A percentile compares a stretch with the other conserved stretches of the same genome.
Conservation (phyloP, 2,113 vertebrate genomes). For the Spermophilus dauricus region DNA sequence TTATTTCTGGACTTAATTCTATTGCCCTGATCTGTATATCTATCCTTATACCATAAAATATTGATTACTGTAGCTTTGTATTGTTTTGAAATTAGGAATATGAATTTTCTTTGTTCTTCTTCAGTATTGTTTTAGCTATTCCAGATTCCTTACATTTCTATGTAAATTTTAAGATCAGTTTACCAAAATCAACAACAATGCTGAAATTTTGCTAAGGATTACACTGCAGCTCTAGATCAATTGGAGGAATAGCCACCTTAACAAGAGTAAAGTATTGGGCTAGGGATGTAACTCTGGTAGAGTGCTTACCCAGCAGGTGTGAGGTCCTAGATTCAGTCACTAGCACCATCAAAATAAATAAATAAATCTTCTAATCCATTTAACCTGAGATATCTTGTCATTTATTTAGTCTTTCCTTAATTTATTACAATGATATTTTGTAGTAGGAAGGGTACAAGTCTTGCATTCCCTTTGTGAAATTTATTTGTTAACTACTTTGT, state of each 20-base stretch:
- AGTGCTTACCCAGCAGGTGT: too few relatives aligned
- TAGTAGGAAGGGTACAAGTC: not conserved
- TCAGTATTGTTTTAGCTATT: not conserved
- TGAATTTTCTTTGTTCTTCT: not conserved
- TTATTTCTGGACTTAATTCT: not conserved
- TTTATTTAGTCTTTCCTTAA: not conserved
- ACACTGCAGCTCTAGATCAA: not conserved
- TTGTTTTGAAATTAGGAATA: not conserved
- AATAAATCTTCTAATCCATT: not conserved
- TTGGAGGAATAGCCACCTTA: not conserved
- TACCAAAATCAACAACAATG: not conserved
- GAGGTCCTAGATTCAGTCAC: too few relatives aligned
- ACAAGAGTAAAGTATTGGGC: not conserved
- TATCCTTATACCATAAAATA: not conserved
- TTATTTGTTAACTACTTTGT: not conserved
- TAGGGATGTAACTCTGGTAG: too few relatives aligned
- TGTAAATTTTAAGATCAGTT: not conserved
- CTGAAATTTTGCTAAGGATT: not conserved
- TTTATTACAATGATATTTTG: not conserved
- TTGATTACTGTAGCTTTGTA: not conserved
- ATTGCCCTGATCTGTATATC: not conserved
- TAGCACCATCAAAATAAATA: too few relatives aligned
- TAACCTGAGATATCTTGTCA: not conserved
- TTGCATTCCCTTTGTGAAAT: slow-evolving; percentile 2
- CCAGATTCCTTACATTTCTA: not conserved